These are phyloP conservation scores for Enteromius unitaeniatus DNA, from an alignment of 2,797 vertebrate genomes.

Conservation along the genomic window DNA sequence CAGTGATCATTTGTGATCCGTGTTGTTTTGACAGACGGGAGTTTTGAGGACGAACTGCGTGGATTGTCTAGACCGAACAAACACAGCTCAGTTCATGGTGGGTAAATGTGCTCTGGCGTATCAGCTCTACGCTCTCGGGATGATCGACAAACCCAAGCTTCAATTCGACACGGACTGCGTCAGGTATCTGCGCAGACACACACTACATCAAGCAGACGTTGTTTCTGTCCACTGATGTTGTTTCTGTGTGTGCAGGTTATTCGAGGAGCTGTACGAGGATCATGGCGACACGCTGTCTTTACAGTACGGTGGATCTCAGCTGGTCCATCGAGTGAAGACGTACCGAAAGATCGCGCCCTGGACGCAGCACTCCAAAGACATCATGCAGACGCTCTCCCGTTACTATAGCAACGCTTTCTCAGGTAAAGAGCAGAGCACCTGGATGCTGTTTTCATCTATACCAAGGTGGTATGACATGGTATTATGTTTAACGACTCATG, in stretches of 20 bases:
- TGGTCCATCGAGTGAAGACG: slow-evolving; percentile 97
- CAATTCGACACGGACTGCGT: slow-evolving; percentile 97
- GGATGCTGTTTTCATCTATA: not conserved
- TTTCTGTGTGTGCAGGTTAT: slow-evolving; percentile 79
- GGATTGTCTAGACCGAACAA: slow-evolving; percentile 96
- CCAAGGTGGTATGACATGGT: not conserved
- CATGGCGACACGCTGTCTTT: slow-evolving; percentile 96
- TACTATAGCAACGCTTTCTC: slow-evolving; percentile 99
- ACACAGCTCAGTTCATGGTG: slow-evolving; percentile 98
- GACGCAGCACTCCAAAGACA: slow-evolving; percentile 98
- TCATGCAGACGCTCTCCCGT: slow-evolving; percentile 96
- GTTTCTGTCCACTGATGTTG: not conserved
- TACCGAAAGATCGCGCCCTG: slow-evolving; percentile 98
- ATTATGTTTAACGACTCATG: not conserved
- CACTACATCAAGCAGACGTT: not conserved
- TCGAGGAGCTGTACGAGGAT: slow-evolving; percentile 98
- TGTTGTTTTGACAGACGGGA: slow-evolving; percentile 82
- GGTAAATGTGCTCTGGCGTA: slow-evolving; percentile 97
- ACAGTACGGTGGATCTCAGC: slow-evolving; percentile 97
- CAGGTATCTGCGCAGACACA: slow-evolving; percentile 76
- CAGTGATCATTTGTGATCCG: not conserved
- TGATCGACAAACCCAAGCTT: slow-evolving; percentile 95
- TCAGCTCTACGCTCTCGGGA: slow-evolving; percentile 92
- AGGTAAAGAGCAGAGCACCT: slow-evolving; percentile 74
- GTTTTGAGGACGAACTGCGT: slow-evolving; percentile 96